A percentile compares a stretch with the other conserved stretches of the same genome.
phyloP scores from a whole-genome alignment of 2,888 invertebrate species.

The Cerceris ruficornis region DNA sequence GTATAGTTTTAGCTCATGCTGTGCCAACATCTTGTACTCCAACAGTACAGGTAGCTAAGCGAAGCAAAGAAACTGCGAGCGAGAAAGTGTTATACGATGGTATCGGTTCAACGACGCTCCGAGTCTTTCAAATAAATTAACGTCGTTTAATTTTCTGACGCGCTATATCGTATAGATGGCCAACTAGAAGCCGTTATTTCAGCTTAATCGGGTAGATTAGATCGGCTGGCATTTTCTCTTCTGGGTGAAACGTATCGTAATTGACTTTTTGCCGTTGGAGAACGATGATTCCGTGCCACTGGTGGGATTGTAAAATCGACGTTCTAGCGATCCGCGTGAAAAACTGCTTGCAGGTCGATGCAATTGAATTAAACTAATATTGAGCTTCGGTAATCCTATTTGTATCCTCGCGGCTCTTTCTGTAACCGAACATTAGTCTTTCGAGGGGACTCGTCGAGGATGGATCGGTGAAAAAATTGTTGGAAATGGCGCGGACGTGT shows the following conservation, averaged over 20 bases:
- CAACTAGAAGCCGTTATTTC: background rate
- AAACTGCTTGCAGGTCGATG: too few relatives aligned
- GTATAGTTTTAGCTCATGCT: too few relatives aligned
- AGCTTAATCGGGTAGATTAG: background rate
- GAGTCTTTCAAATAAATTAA: constrained; percentile 5
- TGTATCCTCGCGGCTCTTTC: background rate
- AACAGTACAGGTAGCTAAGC: constrained; percentile 7
- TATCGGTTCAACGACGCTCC: background rate
- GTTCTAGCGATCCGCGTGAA: background rate
- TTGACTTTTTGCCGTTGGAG: constrained; percentile 15
- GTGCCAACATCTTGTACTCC: too few relatives aligned
- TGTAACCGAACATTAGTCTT: constrained; percentile 2
- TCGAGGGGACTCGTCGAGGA: background rate
- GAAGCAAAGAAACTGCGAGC: constrained; percentile 1
- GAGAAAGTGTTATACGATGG: constrained; percentile 33
- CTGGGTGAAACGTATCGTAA: constrained; percentile 7
- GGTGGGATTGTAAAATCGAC: background rate
- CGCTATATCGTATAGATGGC: background rate
- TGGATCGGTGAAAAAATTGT: background rate
- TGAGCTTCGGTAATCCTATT: background rate
- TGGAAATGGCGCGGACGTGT: background rate
- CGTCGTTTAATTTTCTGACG: background rate
- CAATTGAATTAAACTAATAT: background rate
- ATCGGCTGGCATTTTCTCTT: constrained; percentile 8
- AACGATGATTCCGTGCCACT: background rate